These are phyloP conservation scores for Astur gentilis DNA, from an alignment of 2,113 vertebrate species.

Conservation along the genomic window DNA sequence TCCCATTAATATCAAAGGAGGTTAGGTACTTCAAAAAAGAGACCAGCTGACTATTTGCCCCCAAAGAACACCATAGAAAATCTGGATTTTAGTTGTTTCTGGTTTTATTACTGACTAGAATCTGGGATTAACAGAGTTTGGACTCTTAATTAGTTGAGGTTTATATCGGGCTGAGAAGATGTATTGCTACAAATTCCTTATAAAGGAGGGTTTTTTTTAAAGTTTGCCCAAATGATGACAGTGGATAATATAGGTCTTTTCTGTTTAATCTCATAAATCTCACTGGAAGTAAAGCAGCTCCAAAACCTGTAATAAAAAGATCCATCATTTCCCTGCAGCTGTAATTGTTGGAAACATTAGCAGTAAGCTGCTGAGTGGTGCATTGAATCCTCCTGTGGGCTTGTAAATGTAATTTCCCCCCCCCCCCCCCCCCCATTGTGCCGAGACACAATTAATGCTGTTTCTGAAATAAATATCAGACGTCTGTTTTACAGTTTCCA, in stretches of 20 bases:
- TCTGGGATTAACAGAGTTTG: neutral
- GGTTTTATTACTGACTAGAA: neutral
- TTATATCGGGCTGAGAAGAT: neutral
- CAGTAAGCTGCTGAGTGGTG: neutral
- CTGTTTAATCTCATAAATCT: constrained; percentile 54
- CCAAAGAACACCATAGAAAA: neutral
- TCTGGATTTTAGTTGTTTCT: neutral
- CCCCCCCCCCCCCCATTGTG: neutral
- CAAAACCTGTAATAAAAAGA: constrained; percentile 57
- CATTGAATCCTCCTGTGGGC: constrained; percentile 5
- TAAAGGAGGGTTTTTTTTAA: neutral
- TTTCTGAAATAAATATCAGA: constrained; percentile 22
- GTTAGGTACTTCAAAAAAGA: neutral
- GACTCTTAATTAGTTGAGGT: neutral
- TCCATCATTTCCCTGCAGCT: constrained; percentile 49
- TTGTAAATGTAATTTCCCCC: neutral
- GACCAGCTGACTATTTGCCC: neutral
- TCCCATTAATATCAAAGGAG: neutral
- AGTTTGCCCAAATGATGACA: neutral
- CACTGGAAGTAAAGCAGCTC: constrained; percentile 40
- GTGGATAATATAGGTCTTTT: constrained; percentile 11
- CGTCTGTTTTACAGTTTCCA: neutral
- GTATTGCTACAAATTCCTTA: neutral
- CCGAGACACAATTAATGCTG: neutral
- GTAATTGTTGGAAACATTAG: constrained; percentile 33